Evolutionary conservation across 2,113 vertebrate species (phyloP).

Genomic region (Kryptolebias marmoratus): DNA sequence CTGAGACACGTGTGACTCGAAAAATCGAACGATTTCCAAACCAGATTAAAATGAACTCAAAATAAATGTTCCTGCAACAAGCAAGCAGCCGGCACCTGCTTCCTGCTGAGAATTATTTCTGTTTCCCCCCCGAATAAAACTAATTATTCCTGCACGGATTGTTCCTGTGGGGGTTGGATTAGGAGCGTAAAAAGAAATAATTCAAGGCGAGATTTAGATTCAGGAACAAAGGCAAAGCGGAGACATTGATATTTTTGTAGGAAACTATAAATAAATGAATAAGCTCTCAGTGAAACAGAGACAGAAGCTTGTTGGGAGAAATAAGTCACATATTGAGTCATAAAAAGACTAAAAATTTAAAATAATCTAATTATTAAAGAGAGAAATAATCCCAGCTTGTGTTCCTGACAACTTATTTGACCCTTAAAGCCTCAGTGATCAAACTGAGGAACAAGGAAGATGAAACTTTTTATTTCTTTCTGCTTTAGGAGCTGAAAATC

Average conservation of each 20-base stretch:
- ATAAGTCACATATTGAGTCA: too few species aligned
- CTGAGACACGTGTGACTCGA: neutral
- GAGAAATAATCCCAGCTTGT: too few species aligned
- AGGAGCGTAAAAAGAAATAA: neutral
- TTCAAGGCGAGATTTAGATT: neutral
- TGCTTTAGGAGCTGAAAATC: too few species aligned
- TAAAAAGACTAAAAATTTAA: too few species aligned
- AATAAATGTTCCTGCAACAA: neutral
- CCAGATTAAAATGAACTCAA: conserved; percentile 6
- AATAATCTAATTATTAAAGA: too few species aligned
- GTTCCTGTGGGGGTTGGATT: conserved; percentile 1
- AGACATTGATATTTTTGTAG: neutral
- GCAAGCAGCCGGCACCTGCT: conserved; percentile 14
- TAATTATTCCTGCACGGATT: neutral
- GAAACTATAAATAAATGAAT: neutral
- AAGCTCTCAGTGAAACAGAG: too few species aligned
- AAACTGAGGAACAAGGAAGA: too few species aligned
- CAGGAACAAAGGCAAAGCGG: neutral
- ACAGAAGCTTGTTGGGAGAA: too few species aligned
- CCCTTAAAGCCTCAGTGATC: too few species aligned
- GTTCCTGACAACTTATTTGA: too few species aligned
- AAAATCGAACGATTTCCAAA: conserved; percentile 6
- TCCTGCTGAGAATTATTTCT: conserved; percentile 8
- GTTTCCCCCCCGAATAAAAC: conserved; percentile 2
- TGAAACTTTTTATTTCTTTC: too few species aligned